These are phyloP conservation scores for Monarcha castaneiventris DNA, from an alignment of 2,113 vertebrate genomes.

Conservation along the genomic window DNA sequence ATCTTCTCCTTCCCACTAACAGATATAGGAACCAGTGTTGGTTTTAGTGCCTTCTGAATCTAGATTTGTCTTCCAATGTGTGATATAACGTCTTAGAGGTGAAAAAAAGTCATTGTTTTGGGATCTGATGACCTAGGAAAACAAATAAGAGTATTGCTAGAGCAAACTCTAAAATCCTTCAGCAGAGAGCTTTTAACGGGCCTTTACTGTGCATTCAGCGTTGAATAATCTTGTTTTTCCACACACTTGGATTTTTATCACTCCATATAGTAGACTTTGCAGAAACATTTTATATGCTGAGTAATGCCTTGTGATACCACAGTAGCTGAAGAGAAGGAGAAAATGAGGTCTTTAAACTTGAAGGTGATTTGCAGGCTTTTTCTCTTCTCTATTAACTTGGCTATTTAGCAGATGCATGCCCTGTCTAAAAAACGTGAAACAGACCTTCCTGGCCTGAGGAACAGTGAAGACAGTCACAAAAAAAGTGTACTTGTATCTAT, in stretches of 20 bases:
- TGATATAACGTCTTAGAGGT: background rate
- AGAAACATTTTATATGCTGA: background rate
- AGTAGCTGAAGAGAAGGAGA: background rate
- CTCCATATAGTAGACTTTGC: background rate
- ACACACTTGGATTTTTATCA: background rate
- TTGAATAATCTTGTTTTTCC: background rate
- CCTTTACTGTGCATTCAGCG: background rate
- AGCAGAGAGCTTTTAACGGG: background rate
- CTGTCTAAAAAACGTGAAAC: background rate
- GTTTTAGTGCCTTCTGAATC: background rate
- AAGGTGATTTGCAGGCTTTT: background rate
- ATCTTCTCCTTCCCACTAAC: background rate
- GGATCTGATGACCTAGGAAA: background rate
- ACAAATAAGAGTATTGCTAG: background rate
- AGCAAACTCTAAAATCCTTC: background rate
- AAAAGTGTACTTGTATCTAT: background rate
- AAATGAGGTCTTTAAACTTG: background rate
- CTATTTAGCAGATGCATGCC: background rate
- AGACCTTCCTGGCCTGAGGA: background rate
- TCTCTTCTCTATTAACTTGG: background rate
- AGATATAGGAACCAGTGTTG: background rate
- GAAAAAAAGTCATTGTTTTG: background rate
- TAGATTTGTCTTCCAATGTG: background rate
- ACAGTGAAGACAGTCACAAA: background rate
- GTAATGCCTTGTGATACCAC: background rate